Evolutionary conservation across 2,797 vertebrate genomes (phyloP).

Genomic region (Pelobates cultripes): DNA sequence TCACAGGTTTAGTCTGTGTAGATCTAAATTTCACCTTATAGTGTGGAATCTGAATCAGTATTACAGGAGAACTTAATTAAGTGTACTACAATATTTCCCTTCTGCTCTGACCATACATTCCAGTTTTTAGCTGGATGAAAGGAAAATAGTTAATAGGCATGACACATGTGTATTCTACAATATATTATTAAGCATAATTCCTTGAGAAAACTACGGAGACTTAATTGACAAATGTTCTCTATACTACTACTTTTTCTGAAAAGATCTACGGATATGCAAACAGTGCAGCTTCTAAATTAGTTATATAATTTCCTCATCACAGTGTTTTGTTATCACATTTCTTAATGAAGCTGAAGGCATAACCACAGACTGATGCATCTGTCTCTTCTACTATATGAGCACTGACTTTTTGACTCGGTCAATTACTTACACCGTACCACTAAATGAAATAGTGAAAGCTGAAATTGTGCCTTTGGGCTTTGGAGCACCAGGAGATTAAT

Average conservation of each 20-base stretch:
- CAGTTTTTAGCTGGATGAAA: no score
- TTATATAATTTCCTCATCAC: slow-evolving; percentile 55
- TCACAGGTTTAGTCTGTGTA: no score
- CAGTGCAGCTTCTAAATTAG: slow-evolving; percentile 34
- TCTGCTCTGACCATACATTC: no score
- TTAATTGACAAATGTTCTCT: slow-evolving; percentile 32
- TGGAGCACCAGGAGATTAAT: slow-evolving; percentile 65
- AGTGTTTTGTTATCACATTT: slow-evolving; percentile 61
- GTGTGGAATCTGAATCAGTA: no score
- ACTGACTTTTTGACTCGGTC: slow-evolving; percentile 66
- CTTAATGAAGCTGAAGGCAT: slow-evolving; percentile 63
- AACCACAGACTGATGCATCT: slow-evolving; percentile 57
- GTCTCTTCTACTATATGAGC: slow-evolving; percentile 62
- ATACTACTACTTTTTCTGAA: slow-evolving; percentile 29
- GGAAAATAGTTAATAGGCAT: no score
- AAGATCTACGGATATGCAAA: slow-evolving; percentile 43
- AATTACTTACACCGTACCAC: slow-evolving; percentile 66
- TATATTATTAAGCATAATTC: slow-evolving; percentile 20
- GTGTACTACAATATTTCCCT: no score
- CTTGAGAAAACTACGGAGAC: slow-evolving; percentile 8
- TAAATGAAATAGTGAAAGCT: slow-evolving; percentile 66
- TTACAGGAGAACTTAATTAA: no score
- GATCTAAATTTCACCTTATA: no score
- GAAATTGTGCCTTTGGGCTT: slow-evolving; percentile 64
- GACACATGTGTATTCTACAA: no score